phyloP scores from a whole-genome alignment of 2,797 vertebrate genomes.

The Eremophila alpestris region DNA sequence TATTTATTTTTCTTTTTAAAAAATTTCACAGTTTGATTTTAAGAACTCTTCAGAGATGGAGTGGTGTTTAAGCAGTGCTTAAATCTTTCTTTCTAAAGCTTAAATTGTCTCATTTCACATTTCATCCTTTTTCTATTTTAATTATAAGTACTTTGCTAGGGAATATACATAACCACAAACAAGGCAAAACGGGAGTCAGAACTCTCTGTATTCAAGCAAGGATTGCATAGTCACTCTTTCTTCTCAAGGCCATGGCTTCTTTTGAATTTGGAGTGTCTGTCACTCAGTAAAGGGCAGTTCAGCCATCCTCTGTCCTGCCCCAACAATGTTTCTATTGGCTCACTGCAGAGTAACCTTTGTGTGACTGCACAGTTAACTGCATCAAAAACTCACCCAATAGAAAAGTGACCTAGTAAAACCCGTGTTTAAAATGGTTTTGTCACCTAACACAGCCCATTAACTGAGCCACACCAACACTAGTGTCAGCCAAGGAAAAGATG shows the following conservation, averaged over 20 bases:
- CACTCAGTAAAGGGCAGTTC: background rate
- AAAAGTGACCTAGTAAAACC: background rate
- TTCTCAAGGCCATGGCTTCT: background rate
- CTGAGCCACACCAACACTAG: background rate
- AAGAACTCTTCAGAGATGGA: background rate
- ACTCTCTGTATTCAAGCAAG: background rate
- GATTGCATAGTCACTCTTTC: background rate
- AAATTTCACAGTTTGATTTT: background rate
- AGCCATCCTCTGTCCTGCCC: background rate
- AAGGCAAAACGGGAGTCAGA: background rate
- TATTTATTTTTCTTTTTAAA: background rate
- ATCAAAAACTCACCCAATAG: background rate
- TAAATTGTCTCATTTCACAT: background rate
- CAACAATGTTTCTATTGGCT: background rate
- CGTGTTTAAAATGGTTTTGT: background rate
- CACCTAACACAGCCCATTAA: background rate
- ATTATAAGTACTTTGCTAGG: background rate
- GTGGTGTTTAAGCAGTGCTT: background rate
- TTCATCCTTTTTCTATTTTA: background rate
- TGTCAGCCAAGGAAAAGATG: background rate
- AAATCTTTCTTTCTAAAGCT: background rate
- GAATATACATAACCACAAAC: background rate
- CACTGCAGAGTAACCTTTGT: background rate
- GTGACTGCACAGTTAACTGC: background rate
- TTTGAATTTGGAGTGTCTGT: background rate